Base-by-base conservation (phyloP, 2,113 vertebrate genomes). In the Phocoena sinus region DNA sequence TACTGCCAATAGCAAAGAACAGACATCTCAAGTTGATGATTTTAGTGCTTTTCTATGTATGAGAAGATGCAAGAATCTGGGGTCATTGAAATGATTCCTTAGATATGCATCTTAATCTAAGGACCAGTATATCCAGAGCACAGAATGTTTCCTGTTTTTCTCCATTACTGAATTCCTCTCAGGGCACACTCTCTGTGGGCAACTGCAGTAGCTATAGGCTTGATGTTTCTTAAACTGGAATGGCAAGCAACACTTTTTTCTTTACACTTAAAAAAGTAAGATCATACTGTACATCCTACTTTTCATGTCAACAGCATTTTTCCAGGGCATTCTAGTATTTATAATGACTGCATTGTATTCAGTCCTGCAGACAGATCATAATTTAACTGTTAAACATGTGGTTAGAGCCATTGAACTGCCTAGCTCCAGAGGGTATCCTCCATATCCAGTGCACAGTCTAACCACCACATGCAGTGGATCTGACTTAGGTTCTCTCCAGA, bases 221-320 rank as follows among this genome's bases (percentile, higher is more conserved):
- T 80, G 20, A 15, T 56, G 33, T 50, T 56, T 79, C 18, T 36
- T 36, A 20, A 80, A 25, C 33, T 56, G 50, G n/a, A 80, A 17
- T 38, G 53, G n/a, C n/a, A 53, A 20, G 53, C 33, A 58, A 17
- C 53, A 26, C 33, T 80, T 36, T 80, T 36, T 80, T 36, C 53
- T 58, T 58, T 26, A 58, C 33, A 26, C n/a, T 80, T 81, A 62
- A 5, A 80, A 74, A 83, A 91, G 44, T 63, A 81, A 67, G 10
- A 38, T 90, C 44, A 58, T 44, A 17, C 31, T 41, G 0, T 94
- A 28, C 76, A 47, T 92, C 18, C 21, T 89, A 17, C 65, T 96
- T 93, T 89, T 95, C 50, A 20, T 44, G 28, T 91, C 38, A 81
- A 11, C 33, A 95, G 21, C 56, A 53, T 94, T 93, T 95, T 84